Conservation (phyloP, 2,797 vertebrate species). For the Muraenolepis orangiensis region DNA sequence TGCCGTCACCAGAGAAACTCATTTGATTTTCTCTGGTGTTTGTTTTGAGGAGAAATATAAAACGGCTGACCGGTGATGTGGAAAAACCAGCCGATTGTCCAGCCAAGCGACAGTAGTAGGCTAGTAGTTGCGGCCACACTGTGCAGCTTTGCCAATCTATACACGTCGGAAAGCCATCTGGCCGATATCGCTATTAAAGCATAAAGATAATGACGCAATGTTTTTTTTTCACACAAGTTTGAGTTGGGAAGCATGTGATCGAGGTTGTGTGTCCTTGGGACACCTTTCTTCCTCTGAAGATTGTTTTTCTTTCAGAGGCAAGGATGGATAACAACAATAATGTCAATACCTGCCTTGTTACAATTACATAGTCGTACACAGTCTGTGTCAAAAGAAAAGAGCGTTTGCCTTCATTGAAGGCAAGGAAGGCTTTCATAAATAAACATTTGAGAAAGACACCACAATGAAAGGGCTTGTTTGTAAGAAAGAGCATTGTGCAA, state of each 20-base stretch:
- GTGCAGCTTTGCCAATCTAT: not conserved
- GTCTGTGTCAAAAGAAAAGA: not conserved
- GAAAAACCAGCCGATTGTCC: not conserved
- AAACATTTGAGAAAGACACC: not conserved
- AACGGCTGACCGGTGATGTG: not conserved
- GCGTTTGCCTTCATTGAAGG: not conserved
- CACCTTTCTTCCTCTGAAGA: not conserved
- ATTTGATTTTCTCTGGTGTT: not conserved
- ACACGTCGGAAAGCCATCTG: not conserved
- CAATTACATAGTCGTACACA: not conserved
- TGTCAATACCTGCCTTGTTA: not conserved
- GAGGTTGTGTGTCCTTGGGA: not conserved
- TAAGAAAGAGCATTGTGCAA: not conserved
- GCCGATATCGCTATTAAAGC: not conserved
- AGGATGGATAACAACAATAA: not conserved
- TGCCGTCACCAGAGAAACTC: not conserved
- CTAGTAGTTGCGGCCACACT: not conserved
- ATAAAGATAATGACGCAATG: not conserved
- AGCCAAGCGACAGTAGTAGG: not conserved
- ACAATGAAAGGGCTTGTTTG: not conserved
- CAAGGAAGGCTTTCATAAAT: not conserved
- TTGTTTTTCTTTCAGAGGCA: not conserved
- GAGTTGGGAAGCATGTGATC: not conserved
- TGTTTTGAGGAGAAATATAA: not conserved
- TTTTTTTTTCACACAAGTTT: not conserved